Percentiles rank a stretch among this genome's conserved stretches.
Evolutionary conservation across 2,113 vertebrate species (phyloP).

Genomic region (Pogona vitticeps): DNA sequence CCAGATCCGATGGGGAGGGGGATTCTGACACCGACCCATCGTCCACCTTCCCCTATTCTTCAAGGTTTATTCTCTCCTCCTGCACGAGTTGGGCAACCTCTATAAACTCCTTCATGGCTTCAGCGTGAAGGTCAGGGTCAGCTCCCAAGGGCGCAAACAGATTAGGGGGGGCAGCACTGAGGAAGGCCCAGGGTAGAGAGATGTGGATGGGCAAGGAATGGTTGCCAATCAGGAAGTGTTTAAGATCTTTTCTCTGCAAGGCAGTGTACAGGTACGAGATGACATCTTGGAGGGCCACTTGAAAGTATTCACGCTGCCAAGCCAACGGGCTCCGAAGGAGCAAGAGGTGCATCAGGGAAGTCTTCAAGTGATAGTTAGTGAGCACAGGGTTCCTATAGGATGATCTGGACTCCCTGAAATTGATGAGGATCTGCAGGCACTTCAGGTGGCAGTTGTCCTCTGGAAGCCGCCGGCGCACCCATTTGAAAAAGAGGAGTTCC

Average conservation of each 20-base stretch:
- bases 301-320: conserved; percentile 56
- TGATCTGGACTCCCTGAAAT: conserved; percentile 35
- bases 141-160: conserved; percentile 66
- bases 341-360: conserved; percentile 71
- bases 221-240: conserved; percentile 72
- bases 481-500: conserved; percentile 69
- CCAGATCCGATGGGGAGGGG: too few species aligned
- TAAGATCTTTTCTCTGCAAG: conserved; percentile 66
- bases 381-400: conserved; percentile 48
- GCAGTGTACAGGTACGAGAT: conserved; percentile 57
- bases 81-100: conserved; percentile 58
- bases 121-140: conserved; percentile 49
- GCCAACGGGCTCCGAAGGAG: conserved; percentile 52
- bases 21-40: too few species aligned
- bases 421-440: conserved; percentile 69
- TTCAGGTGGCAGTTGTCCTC: conserved; percentile 70
- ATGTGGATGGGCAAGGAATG: conserved; percentile 61
- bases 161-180: conserved; percentile 61
- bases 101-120: conserved; percentile 68
- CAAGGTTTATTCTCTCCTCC: conserved; percentile 14
- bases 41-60: conserved; percentile 17
- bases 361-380: conserved; percentile 71
- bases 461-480: conserved; percentile 59
- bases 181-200: conserved; percentile 61
- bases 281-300: conserved; percentile 58